Base-by-base conservation (phyloP, 2,888 invertebrate genomes). In the Drosophila buzzatii region DNA sequence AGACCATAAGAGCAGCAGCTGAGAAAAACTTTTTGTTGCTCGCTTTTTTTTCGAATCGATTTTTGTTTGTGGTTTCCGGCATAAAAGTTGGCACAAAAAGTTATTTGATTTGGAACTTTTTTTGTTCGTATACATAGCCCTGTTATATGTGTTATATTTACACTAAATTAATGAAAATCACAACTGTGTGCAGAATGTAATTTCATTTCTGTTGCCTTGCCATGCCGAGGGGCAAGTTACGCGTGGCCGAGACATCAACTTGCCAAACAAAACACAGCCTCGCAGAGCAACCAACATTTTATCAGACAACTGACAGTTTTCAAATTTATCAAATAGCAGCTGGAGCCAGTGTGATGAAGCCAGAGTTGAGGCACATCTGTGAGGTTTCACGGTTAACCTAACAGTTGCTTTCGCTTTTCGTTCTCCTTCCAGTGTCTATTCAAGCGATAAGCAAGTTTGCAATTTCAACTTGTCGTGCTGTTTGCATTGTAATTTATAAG, bases 91-190 rank as follows among this genome's bases (percentile, higher is more conserved):
- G 66, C 49, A 27, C 53, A 65, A 59, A 87, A 86, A 86, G 80
- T 86, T 86, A 87, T 89, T 85, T 85, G 89, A 89, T 87, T 85
- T 82, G 78, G 70, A 79, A 85, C 82, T 79, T 71, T 64, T 76
- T 79, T 75, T 6, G 5, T 27, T 65, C 57, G 47, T 70, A 72
- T 60, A 42, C 49, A 35, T 47, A 45, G 31, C 14, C 37, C 41
- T 41, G 56, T 35, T 75, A 64, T 61, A 66, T 82, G 65, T 85
- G 72, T 85, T 76, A 70, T 79, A 75, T 81, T 87, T 81, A 79
- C 84, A 81, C 85, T 79, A 89, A 85, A 86, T 85, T 85, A 85
- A 89, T 87, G 82, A 87, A 84, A 85, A 89, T 77, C 85, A 85
- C 79, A 85, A 86, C 85, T 84, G 87, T 77, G 84, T 76, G 82